Base-by-base conservation (phyloP, 2,888 invertebrate genomes). In the Ophonus ardosiacus region DNA sequence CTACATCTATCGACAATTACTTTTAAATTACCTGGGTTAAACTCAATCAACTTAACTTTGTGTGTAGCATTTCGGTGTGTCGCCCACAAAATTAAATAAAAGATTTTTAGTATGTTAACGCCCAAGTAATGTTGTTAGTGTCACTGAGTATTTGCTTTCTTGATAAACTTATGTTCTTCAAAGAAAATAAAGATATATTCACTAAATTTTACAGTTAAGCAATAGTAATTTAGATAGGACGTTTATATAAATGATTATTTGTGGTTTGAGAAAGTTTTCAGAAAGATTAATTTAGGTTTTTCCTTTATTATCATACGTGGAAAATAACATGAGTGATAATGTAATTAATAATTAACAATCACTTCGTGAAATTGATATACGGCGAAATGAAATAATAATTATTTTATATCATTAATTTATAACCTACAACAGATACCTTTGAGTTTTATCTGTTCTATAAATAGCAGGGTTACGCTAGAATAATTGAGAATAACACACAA, bases 21-120 rank as follows among this genome's bases (percentile, higher is more conserved):
- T 31, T 31, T 31, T 31, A 31, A 31, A 31, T 31, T 31, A 31
- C 31, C 31, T 31, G 31, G 43, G 0, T 51, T 51, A 13, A 51
- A 51, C 13, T 51, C 10, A 5, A 51, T 51, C 43, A 51, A 8
- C 13, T 51, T 13, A 51, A 51, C 43, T 51, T 2, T 13, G 43
- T 51, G 43, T 51, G 10, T 51, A 51, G 43, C 31, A 51, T 51
- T 51, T 51, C 13, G 13, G 31, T 31, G 5, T 31, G 31, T 51
- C 68, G 68, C 68, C 68, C 68, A 68, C 68, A n/a, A 15, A 68
- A 65, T 63, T 65, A 31, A 24, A 4, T 38, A 15, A 68, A 68
- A 68, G 68, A 68, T 38, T 68, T 68, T 68, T 68, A 38, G 68
- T 68, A 38, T 68, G 68, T 68, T 68, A 68, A 68, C 68, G 68